These are phyloP conservation scores for Carettochelys insculpta DNA, from an alignment of 2,113 vertebrate species.

Conservation along the genomic window DNA sequence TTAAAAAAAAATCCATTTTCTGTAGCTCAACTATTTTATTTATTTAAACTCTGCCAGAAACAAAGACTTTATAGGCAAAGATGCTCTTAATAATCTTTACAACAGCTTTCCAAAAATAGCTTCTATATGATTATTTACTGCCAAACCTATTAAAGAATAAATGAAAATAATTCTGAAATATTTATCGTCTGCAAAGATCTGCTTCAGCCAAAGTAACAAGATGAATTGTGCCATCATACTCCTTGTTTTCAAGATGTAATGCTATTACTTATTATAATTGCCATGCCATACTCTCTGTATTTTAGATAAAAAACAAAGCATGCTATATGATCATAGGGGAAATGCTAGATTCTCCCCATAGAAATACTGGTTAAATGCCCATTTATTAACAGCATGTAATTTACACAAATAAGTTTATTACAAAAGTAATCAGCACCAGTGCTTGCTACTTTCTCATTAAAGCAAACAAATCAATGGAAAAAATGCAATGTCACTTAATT, in stretches of 20 bases:
- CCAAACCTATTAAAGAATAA: conserved; percentile 72
- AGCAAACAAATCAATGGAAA: background rate
- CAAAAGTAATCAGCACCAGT: conserved; percentile 14
- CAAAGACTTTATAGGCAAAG: conserved; percentile 25
- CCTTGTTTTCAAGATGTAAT: conserved; percentile 67
- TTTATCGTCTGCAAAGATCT: conserved; percentile 67
- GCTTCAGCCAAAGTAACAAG: conserved; percentile 56
- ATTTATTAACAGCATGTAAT: conserved; percentile 50
- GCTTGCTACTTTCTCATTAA: conserved; percentile 24
- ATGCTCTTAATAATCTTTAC: conserved; percentile 66
- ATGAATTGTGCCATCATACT: conserved; percentile 56
- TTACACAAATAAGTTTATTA: conserved; percentile 55
- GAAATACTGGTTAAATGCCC: conserved; percentile 30
- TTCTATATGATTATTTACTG: conserved; percentile 72
- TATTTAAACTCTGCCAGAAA: conserved; percentile 49
- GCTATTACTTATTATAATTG: conserved; percentile 70
- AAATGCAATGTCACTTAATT: background rate
- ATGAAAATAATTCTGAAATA: conserved; percentile 71
- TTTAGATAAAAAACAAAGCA: conserved; percentile 25
- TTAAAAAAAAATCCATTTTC: conserved; percentile 24
- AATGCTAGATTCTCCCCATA: conserved; percentile 27
- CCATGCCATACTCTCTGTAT: conserved; percentile 46
- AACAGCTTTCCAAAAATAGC: conserved; percentile 54
- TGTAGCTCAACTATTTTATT: conserved; percentile 37
- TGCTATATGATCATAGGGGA: conserved; percentile 43